A percentile compares a stretch with the other conserved stretches of the same genome.
These are phyloP conservation scores for Drosophila pectinifera DNA, from an alignment of 1,140 invertebrate species.

Conservation along the genomic window DNA sequence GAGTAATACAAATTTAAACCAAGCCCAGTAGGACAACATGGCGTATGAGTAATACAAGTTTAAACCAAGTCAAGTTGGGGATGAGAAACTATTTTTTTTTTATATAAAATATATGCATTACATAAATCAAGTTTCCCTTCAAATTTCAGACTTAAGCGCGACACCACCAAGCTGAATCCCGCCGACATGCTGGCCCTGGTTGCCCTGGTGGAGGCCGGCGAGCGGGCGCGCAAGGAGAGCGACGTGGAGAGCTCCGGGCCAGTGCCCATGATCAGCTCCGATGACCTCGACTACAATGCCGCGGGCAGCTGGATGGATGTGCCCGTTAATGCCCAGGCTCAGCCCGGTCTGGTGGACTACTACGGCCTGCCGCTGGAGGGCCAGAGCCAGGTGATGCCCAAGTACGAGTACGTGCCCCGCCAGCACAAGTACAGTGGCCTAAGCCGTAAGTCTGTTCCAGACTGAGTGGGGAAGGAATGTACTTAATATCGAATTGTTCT, in stretches of 20 bases:
- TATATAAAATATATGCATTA: background rate
- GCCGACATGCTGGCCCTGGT: slow-evolving; percentile 83
- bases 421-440: slow-evolving; percentile 69
- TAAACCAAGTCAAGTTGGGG: slow-evolving; percentile 10
- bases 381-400: slow-evolving; percentile 72
- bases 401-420: slow-evolving; percentile 74
- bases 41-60: slow-evolving; percentile 25
- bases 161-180: slow-evolving; percentile 77
- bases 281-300: slow-evolving; percentile 68
- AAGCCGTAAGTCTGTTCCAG: slow-evolving; percentile 45
- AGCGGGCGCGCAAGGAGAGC: slow-evolving; percentile 76
- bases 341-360: slow-evolving; percentile 71
- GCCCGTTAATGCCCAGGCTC: slow-evolving; percentile 49
- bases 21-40: slow-evolving; percentile 21
- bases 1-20: background rate
- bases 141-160: slow-evolving; percentile 65
- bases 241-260: slow-evolving; percentile 62
- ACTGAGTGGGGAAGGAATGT: background rate
- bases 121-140: background rate
- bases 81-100: background rate
- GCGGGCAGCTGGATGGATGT: slow-evolving; percentile 69
- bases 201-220: slow-evolving; percentile 80
- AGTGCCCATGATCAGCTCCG: slow-evolving; percentile 53
- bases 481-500: background rate
- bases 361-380: slow-evolving; percentile 74